Base-by-base conservation (phyloP, 2,797 vertebrate species). In the Podarcis siculus region DNA sequence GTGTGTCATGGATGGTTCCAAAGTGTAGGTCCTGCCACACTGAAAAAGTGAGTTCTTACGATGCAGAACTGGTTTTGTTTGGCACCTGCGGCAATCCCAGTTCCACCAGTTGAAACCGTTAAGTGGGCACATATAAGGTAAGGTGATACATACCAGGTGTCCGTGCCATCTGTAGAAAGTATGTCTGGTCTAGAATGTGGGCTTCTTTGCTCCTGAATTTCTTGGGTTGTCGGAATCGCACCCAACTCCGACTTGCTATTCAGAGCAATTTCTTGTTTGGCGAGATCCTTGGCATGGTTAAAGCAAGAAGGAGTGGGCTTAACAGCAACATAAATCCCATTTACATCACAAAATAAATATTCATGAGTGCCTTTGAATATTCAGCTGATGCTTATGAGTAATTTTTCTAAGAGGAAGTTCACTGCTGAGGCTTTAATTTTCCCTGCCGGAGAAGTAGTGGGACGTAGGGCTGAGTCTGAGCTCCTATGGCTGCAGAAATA, bases 351-450 rank as follows among this genome's bases (percentile, higher is more conserved):
- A 72, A 19, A 67, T 78, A 79, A 61, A 45, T 89, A 95, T 91
- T 91, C 84, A 89, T 89, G 82, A 5, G 1, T 3, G 12, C 1
- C 3, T 80, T 86, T 80, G 89, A 90, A 91, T 92, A 95, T 94
- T 92, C 85, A 89, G 82, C 85, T 67, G 85, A 4, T 91, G 86
- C 92, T 94, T 92, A 90, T 87, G 94, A 95, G 92, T 94, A 85
- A 92, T 92, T 85, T 55, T 66, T 89, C 76, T 80, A 81, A 82
- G 15, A 0, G 23, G 87, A 91, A 89, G 76, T 90, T 92, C 92
- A 76, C 75, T 79, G 23, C 64, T 0, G 0, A 30, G 71, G 69
- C 78, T 91, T 90, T 90, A 92, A 89, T 79, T 94, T 95, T 87
- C 32, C 2, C 76, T 92, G 94, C 91, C 92, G 86, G 39, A 90